Conservation (phyloP, 2,797 vertebrate species). For the Mus caroli region DNA sequence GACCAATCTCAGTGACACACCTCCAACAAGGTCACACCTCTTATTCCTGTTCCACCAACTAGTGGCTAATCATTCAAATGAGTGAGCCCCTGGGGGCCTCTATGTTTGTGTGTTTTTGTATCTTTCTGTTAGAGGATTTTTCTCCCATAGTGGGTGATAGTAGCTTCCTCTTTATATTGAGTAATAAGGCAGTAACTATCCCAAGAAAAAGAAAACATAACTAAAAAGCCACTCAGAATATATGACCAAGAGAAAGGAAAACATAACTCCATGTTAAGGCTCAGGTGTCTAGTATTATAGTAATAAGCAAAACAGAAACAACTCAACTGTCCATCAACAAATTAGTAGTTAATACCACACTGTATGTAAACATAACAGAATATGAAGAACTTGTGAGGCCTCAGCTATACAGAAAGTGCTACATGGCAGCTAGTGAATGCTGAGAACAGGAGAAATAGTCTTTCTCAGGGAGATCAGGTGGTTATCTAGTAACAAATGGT, state of each 20-base stretch:
- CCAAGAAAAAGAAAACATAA: neutral
- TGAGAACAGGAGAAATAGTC: neutral
- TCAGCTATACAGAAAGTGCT: neutral
- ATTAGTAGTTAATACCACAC: neutral
- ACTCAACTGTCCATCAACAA: neutral
- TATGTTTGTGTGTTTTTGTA: neutral
- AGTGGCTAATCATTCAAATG: neutral
- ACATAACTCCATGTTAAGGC: neutral
- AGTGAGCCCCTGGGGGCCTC: neutral
- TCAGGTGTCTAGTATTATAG: neutral
- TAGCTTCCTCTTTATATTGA: neutral
- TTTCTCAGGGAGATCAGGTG: neutral
- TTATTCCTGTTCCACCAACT: neutral
- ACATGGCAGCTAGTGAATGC: neutral
- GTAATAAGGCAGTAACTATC: neutral
- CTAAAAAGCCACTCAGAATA: neutral
- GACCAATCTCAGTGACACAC: too few species aligned
- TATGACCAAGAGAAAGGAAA: neutral
- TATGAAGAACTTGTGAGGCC: neutral
- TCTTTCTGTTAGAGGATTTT: neutral
- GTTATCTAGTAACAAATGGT: neutral
- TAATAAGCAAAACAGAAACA: neutral
- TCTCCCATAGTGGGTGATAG: neutral
- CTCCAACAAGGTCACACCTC: neutral
- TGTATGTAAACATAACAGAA: neutral